Base-by-base conservation (phyloP, 1,140 invertebrate genomes). In the Drosophila persimilis region DNA sequence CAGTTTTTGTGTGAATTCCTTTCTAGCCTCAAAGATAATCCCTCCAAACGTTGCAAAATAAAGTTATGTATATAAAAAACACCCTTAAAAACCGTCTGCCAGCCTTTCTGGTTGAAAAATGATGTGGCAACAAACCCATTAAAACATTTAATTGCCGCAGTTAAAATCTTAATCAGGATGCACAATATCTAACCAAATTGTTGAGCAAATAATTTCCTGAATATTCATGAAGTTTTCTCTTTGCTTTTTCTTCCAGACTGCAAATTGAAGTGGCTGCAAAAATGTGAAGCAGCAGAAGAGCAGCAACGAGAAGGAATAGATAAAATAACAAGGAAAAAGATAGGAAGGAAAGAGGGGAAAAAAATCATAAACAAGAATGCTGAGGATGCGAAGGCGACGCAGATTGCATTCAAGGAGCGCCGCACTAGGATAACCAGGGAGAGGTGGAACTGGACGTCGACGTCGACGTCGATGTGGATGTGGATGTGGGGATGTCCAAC, bases 211-310 rank as follows among this genome's bases (percentile, higher is more conserved):
- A 66, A 47, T 61, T 51, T 74, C 29, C 44, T 17, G 29, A 51
- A 51, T 73, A 54, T 46, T 65, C 15, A 57, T 47, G 13, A 41
- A 39, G 35, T 56, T 59, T 53, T 50, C 47, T 24, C 47, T 45
- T 31, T 29, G 7, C 22, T 47, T 53, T 56, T 77, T 60, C 74
- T 81, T 81, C 17, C 83, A 86, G 80, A 48, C 63, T 43, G 66
- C 56, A 64, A 80, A 85, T 85, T 77, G 65, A 78, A 77, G 80
- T 63, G 64, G 62, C 57, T 61, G 56, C 44, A 76, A 75, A 74
- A 76, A 69, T 67, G 57, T 75, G 44, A 76, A 48, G 51, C 26
- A 29, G 29, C 31, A 67, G 39, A 69, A 59, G 55, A 59, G 71
- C 61, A 50, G 20, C 43, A 31, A 48, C 63, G 24, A 44, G 29